Percentiles rank a stretch among this genome's conserved stretches.
These are phyloP conservation scores for Pollicipes pollicipes DNA, from an alignment of 1,140 invertebrate genomes.

Conservation along the genomic window DNA sequence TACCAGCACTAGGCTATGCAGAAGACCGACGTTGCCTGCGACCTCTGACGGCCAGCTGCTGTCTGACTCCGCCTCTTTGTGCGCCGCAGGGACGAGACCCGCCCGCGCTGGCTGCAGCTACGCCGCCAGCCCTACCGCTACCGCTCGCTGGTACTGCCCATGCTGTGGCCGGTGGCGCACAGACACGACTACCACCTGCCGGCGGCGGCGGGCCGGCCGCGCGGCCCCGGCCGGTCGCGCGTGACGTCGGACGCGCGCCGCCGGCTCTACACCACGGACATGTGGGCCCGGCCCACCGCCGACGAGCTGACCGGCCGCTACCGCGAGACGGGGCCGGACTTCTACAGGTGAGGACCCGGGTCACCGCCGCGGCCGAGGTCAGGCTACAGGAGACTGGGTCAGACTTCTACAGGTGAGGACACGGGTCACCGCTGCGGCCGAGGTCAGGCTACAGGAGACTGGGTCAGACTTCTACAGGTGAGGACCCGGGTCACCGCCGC, in stretches of 20 bases:
- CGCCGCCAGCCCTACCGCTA: background rate
- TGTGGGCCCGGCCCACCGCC: slow-evolving; percentile 46
- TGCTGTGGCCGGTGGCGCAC: background rate
- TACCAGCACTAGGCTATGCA: too few species aligned
- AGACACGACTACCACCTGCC: background rate
- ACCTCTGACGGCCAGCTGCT: too few species aligned
- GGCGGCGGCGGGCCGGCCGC: background rate
- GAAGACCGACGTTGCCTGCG: too few species aligned
- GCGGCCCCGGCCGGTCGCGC: slow-evolving; percentile 9
- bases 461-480: too few species aligned
- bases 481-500: too few species aligned
- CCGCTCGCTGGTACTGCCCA: slow-evolving; percentile 3
- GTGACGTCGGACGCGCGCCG: slow-evolving; percentile 30
- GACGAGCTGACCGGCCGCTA: slow-evolving; percentile 41
- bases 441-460: too few species aligned
- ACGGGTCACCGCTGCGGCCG: too few species aligned
- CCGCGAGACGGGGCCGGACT: slow-evolving; percentile 50
- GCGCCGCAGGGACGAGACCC: background rate
- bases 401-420: too few species aligned
- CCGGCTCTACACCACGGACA: slow-evolving; percentile 52
- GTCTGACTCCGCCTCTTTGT: slow-evolving; percentile 18
- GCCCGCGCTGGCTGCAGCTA: background rate
- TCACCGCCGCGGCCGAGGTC: too few species aligned
- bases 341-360: slow-evolving; percentile 39
- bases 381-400: too few species aligned